phyloP scores from a whole-genome alignment of 1,140 invertebrate genomes.

The Lepidostoma basale region DNA sequence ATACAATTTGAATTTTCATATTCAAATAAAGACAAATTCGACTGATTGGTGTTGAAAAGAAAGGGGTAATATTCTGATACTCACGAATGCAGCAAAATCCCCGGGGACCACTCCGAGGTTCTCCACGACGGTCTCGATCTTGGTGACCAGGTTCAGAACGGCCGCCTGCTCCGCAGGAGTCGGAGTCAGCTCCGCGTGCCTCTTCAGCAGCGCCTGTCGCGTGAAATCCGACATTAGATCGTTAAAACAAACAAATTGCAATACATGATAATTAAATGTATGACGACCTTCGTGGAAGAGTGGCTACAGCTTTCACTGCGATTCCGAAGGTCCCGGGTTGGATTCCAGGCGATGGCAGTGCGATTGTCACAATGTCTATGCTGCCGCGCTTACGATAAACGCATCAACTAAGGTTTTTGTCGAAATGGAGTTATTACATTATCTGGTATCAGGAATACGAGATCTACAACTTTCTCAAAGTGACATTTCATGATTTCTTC shows the following conservation, averaged over 20 bases:
- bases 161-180: conserved; percentile 87
- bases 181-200: conserved; percentile 89
- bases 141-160: conserved; percentile 90
- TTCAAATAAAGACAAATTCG: background rate
- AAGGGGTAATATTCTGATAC: conserved; percentile 58
- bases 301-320: background rate
- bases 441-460: no score
- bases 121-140: conserved; percentile 90
- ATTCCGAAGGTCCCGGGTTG: background rate
- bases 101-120: conserved; percentile 92
- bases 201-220: conserved; percentile 81
- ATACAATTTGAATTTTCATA: background rate
- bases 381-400: no score
- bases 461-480: no score
- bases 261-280: background rate
- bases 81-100: conserved; percentile 94
- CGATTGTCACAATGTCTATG: no score
- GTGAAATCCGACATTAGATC: background rate
- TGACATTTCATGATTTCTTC: no score
- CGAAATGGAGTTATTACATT: no score
- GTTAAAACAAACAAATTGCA: background rate
- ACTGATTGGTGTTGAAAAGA: background rate
- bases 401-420: no score
- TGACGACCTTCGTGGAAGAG: background rate
- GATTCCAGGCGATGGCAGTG: no score